Percentiles rank a stretch among this genome's conserved stretches.
phyloP scores from a whole-genome alignment of 2,888 invertebrate species.

The Tineola bisselliella region DNA sequence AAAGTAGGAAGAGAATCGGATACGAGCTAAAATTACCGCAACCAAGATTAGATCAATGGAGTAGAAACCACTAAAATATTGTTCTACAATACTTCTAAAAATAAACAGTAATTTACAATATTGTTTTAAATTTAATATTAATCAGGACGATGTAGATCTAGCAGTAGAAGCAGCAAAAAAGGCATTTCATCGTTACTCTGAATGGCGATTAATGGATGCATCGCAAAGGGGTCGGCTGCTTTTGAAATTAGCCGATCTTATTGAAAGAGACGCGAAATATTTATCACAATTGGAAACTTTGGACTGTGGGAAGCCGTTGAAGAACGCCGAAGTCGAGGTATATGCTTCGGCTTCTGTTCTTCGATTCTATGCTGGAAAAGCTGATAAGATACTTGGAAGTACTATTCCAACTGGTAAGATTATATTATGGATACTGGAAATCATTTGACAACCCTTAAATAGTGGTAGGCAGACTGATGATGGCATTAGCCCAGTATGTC shows the following conservation, averaged over 20 bases:
- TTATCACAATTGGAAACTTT: constrained; percentile 90
- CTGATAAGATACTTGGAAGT: constrained; percentile 85
- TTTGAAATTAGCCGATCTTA: constrained; percentile 76
- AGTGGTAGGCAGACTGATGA: no score
- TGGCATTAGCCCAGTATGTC: no score
- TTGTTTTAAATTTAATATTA: not conserved
- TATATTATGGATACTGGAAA: no score
- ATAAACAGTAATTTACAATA: no score
- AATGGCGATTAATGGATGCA: constrained; percentile 86
- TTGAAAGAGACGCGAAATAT: constrained; percentile 77
- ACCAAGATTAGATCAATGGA: no score
- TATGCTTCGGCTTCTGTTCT: constrained; percentile 70
- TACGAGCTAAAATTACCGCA: no score
- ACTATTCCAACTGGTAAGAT: constrained; percentile 75
- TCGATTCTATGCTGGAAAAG: constrained; percentile 91
- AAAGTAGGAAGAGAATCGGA: no score
- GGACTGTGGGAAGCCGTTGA: constrained; percentile 94
- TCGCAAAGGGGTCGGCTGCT: constrained; percentile 80
- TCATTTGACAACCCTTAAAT: no score
- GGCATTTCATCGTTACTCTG: constrained; percentile 77
- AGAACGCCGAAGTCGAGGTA: constrained; percentile 75
- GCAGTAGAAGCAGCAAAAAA: constrained; percentile 83
- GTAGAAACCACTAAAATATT: no score
- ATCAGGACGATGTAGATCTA: constrained; percentile 79
- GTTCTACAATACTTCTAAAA: no score